Conservation (phyloP, 2,113 vertebrate genomes). For the Phaethornis superciliosus region DNA sequence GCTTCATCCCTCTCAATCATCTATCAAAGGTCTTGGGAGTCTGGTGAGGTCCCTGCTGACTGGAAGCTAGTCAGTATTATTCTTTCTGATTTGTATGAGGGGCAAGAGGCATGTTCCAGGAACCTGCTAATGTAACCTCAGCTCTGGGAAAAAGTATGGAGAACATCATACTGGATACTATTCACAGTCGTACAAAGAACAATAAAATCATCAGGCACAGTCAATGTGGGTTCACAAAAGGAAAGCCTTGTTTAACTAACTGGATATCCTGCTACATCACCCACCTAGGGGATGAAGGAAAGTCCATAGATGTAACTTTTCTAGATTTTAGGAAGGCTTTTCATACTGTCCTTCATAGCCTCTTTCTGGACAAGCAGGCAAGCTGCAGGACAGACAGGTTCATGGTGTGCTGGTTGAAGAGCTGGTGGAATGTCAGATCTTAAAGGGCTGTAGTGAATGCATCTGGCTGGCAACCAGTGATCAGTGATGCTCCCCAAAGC, state of each 20-base stretch:
- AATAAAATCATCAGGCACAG: not conserved
- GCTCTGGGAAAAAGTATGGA: not conserved
- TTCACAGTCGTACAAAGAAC: not conserved
- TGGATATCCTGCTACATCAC: not conserved
- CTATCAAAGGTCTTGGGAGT: not conserved
- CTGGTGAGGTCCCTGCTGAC: not conserved
- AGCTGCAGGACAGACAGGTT: too few relatives aligned
- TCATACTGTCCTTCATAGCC: not conserved
- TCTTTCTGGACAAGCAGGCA: not conserved
- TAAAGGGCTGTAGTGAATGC: not conserved
- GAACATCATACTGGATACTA: not conserved
- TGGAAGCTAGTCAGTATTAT: fast-evolving
- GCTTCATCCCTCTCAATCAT: not conserved
- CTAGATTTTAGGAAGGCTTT: not conserved
- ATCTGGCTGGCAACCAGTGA: not conserved
- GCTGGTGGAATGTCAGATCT: too few relatives aligned
- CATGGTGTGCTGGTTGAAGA: too few relatives aligned
- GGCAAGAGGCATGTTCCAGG: not conserved
- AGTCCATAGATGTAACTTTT: not conserved
- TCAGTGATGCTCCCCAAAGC: not conserved
- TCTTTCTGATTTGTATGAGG: not conserved
- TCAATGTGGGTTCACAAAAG: not conserved
- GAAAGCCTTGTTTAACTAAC: not conserved
- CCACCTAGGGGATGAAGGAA: not conserved
- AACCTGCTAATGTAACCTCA: not conserved